These are phyloP conservation scores for Drosophila colorata DNA, from an alignment of 2,888 invertebrate species.

Conservation along the genomic window DNA sequence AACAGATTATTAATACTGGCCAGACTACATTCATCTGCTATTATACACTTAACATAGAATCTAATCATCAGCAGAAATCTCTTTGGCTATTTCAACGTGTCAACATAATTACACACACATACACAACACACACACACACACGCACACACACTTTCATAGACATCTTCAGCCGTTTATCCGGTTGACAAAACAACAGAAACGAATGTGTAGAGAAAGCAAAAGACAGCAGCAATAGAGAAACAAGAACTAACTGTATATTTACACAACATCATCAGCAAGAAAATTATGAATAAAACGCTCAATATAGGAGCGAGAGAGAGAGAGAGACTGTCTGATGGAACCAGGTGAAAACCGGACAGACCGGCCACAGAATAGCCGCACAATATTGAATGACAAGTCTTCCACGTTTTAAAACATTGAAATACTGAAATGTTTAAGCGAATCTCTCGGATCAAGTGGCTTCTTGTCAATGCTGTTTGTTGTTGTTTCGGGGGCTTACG, in stretches of 20 bases:
- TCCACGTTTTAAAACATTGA: slow-evolving; percentile 23
- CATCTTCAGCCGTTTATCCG: slow-evolving; percentile 56
- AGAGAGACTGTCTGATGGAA: slow-evolving; percentile 7
- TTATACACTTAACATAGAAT: slow-evolving; percentile 9
- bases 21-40: slow-evolving; percentile 4
- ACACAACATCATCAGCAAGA: slow-evolving; percentile 52
- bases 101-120: slow-evolving; percentile 24
- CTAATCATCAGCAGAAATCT: slow-evolving; percentile 43
- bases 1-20: not conserved
- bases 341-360: slow-evolving; percentile 73
- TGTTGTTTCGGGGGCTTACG: slow-evolving; percentile 16
- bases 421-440: slow-evolving; percentile 25
- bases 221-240: slow-evolving; percentile 48
- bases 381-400: slow-evolving; percentile 57
- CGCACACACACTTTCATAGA: not conserved
- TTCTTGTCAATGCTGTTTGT: slow-evolving; percentile 7
- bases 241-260: slow-evolving; percentile 75
- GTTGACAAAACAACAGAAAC: slow-evolving; percentile 56
- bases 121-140: slow-evolving; percentile 14
- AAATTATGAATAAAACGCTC: slow-evolving; percentile 75
- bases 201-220: slow-evolving; percentile 64
- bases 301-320: slow-evolving; percentile 41
- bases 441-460: slow-evolving; percentile 35
- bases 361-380: slow-evolving; percentile 42
- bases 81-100: slow-evolving; percentile 31